phyloP scores from a whole-genome alignment of 2,888 invertebrate genomes.

The Mycogona germanica region DNA sequence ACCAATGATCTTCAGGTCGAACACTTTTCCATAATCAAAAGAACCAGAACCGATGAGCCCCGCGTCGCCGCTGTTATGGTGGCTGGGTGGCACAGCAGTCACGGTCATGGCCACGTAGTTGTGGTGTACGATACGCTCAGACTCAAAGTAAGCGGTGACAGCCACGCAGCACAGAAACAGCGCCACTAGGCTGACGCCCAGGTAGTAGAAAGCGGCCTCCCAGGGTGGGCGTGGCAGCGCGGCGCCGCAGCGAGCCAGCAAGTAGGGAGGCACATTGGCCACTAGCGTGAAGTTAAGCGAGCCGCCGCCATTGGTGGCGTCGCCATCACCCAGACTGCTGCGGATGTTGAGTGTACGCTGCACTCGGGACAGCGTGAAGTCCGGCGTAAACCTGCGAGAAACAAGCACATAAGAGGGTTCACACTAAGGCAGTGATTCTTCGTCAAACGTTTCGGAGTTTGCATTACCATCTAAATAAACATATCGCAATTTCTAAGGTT shows the following conservation, averaged over 20 bases:
- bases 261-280: conserved; percentile 50
- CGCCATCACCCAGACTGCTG: conserved; percentile 25
- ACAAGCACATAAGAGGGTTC: not conserved
- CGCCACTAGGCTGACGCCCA: conserved; percentile 45
- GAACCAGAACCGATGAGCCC: conserved; percentile 48
- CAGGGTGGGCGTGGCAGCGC: conserved; percentile 59
- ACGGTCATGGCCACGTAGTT: conserved; percentile 39
- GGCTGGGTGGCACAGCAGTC: conserved; percentile 11
- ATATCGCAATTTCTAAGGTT: too few relatives aligned
- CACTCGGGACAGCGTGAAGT: conserved; percentile 66
- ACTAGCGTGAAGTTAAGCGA: conserved; percentile 52
- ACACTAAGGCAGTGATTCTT: too few relatives aligned
- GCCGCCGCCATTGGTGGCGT: conserved; percentile 23
- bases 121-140: conserved; percentile 50
- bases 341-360: conserved; percentile 45
- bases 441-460: too few relatives aligned
- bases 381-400: conserved; percentile 56
- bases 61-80: conserved; percentile 30
- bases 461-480: too few relatives aligned
- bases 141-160: conserved; percentile 55
- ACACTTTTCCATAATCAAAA: conserved; percentile 41
- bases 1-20: conserved; percentile 33
- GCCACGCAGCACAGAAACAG: conserved; percentile 51
- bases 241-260: conserved; percentile 53
- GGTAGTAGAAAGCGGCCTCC: conserved; percentile 58